Evolutionary conservation across 2,113 vertebrate genomes (phyloP), one percentile per base, ranked within the genome.

Genomic region (Columba livia): DNA sequence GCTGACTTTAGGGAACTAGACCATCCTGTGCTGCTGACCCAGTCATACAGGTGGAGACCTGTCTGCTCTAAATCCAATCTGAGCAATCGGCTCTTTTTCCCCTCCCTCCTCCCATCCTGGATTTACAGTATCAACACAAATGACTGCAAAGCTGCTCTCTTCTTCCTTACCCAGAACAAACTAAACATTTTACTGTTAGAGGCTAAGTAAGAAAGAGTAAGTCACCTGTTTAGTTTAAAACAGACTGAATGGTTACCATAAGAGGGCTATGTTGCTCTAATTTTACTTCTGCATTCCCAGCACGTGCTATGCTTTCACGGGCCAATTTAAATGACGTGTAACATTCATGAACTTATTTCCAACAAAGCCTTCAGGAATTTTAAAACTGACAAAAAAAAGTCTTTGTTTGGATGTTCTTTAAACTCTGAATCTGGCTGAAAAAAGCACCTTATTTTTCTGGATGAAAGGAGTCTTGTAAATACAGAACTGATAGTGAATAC

Each of bases 1-100:
- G 40, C 71, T 95, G 94, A 91, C 86, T 90, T 94, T 57, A 91
- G 72, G 72, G 85, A 97, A 96, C 51, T 82, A 62, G 80, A 96
- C 74, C 66, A 64, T 89, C 83, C 74, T 72, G 77, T 78, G 85
- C 70, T 26, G 42, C 94, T 94, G 96, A 97, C 93, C 95, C 87
- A 82, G 77, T 78, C 91, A 67, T 83, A 83, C 60, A 72, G 81
- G 65, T 79, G 92, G 48, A 96, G 83, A 90, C 36, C 64, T 65
- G 67, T 89, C 96, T 95, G 58, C 62, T 82, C 95, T 50, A 93
- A 93, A 96, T 84, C 93, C 94, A 64, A 6, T 4, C 57, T 81
- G 87, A 89, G 85, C 65, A 89, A 94, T 8, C 9, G 44, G 51
- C 53, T 79, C 42, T 67, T 62, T 26, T 28, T 21, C 40, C 26